Evolutionary conservation across 2,888 invertebrate species (phyloP).

Genomic region (Macrosiphum euphorbiae): DNA sequence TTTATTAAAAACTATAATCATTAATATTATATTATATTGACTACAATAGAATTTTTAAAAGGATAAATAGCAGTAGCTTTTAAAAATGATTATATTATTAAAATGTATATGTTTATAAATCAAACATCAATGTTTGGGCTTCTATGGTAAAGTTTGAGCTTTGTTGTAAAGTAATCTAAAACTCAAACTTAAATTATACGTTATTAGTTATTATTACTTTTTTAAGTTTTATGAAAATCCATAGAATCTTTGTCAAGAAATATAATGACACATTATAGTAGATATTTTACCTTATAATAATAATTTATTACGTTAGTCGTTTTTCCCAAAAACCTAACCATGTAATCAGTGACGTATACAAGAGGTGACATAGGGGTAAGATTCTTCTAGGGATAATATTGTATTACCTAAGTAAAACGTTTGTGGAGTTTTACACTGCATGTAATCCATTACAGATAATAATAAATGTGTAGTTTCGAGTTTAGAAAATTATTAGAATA

Average conservation of each 20-base stretch:
- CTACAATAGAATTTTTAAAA: neutral
- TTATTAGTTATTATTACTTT: slow-evolving; percentile 1
- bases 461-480: neutral
- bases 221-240: neutral
- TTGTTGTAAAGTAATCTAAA: neutral
- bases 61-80: neutral
- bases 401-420: too few species aligned
- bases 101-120: neutral
- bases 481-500: neutral
- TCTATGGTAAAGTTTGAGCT: neutral
- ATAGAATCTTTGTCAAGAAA: neutral
- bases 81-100: neutral
- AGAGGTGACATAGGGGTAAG: too few species aligned
- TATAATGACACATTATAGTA: neutral
- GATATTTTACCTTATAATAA: neutral
- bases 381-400: too few species aligned
- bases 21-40: neutral
- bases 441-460: neutral
- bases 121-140: neutral
- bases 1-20: neutral
- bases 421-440: too few species aligned
- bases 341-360: too few species aligned
- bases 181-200: slow-evolving; percentile 3
- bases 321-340: neutral
- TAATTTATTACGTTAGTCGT: neutral